Evolutionary conservation across 2,113 vertebrate genomes (phyloP).

Genomic region (Heterotis niloticus): DNA sequence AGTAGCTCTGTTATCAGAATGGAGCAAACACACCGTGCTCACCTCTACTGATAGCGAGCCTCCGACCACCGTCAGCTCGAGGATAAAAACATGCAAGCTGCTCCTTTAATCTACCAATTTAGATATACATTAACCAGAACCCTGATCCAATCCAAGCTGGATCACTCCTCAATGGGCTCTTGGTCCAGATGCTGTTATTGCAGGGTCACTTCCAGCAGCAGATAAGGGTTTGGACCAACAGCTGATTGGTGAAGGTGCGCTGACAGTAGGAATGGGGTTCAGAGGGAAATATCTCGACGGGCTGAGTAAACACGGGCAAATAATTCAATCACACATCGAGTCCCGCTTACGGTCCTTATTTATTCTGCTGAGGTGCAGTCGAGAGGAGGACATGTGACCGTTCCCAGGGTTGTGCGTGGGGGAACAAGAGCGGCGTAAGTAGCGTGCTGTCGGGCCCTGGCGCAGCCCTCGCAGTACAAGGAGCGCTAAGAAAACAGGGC

Average conservation of each 20-base stretch:
- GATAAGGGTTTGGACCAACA: background rate
- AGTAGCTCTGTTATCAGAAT: constrained; percentile 22
- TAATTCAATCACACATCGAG: background rate
- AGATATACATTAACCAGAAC: constrained; percentile 19
- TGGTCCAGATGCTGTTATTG: background rate
- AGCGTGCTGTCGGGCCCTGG: background rate
- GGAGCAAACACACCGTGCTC: constrained; percentile 17
- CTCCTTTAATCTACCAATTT: background rate
- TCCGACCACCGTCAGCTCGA: constrained; percentile 28
- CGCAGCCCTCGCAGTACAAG: background rate
- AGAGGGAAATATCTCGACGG: background rate
- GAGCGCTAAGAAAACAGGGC: constrained; percentile 3
- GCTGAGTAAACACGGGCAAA: no score
- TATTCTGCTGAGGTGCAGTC: background rate
- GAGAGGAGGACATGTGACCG: background rate
- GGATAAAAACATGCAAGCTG: background rate
- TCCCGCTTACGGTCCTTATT: background rate
- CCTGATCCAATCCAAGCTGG: constrained; percentile 3
- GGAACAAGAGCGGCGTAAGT: no score
- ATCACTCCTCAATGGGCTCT: background rate
- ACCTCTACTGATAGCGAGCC: constrained; percentile 32
- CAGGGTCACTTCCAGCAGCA: background rate
- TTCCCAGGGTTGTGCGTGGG: background rate
- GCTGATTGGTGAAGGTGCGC: background rate
- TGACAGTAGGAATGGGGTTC: background rate